Evolutionary conservation across 2,113 vertebrate species (phyloP).

Genomic region (Phalacrocorax carbo): DNA sequence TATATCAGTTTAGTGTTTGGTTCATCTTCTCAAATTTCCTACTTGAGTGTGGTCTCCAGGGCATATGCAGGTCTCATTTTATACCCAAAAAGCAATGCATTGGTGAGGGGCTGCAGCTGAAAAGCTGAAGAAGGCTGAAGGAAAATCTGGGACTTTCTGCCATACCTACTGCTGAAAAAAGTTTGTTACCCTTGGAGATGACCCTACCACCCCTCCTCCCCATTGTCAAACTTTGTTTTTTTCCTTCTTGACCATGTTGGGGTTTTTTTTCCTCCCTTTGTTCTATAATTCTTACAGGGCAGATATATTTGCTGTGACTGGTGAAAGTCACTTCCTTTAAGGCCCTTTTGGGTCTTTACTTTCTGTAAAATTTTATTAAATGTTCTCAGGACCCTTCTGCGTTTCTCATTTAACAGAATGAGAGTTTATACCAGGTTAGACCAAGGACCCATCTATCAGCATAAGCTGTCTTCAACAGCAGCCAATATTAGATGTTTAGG

Average conservation of each 20-base stretch:
- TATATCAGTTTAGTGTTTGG: too few relatives aligned
- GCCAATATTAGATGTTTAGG: neutral
- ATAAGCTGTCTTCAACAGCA: neutral
- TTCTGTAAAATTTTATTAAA: neutral
- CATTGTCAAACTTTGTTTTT: neutral
- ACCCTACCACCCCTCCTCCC: accelerated
- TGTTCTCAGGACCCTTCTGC: neutral
- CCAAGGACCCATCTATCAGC: accelerated
- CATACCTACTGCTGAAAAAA: neutral
- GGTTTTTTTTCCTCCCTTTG: accelerated
- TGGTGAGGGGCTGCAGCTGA: neutral
- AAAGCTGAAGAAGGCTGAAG: neutral
- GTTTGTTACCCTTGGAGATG: neutral
- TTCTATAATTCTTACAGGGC: neutral
- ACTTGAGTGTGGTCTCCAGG: too few relatives aligned
- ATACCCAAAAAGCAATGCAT: neutral
- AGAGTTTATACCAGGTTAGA: neutral
- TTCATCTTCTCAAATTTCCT: too few relatives aligned
- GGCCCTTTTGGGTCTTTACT: neutral
- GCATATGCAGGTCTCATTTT: too few relatives aligned
- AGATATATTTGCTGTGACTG: neutral
- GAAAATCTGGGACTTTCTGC: neutral
- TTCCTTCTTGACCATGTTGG: neutral
- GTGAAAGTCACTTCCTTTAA: neutral
- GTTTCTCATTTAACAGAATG: neutral